These are phyloP conservation scores for Acanthacorydalis orientalis DNA, from an alignment of 2,888 invertebrate genomes.

Conservation along the genomic window DNA sequence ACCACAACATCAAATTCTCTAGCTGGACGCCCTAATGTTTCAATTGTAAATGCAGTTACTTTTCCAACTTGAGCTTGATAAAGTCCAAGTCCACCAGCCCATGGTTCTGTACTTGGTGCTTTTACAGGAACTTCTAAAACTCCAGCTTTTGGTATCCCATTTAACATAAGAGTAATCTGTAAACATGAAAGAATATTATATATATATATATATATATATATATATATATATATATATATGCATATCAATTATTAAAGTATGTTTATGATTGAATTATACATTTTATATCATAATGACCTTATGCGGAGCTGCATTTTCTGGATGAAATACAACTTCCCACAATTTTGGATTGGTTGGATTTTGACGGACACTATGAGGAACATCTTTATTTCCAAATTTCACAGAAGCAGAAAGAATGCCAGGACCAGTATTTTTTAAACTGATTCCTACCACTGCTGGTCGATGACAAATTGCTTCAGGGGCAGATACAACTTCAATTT, in stretches of 20 bases:
- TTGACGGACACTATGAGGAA: conserved; percentile 66
- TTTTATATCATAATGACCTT: conserved; percentile 44
- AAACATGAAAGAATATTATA: too few relatives aligned
- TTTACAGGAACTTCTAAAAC: conserved; percentile 38
- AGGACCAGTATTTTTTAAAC: conserved; percentile 35
- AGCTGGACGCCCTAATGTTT: conserved; percentile 68
- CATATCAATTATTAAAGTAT: too few relatives aligned
- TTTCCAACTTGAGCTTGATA: conserved; percentile 73
- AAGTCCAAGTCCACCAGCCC: conserved; percentile 63
- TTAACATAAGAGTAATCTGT: conserved; percentile 38
- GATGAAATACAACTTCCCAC: conserved; percentile 77
- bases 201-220: too few relatives aligned
- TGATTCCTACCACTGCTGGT: conserved; percentile 61
- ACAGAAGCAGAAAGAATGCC: conserved; percentile 69
- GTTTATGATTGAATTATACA: too few relatives aligned
- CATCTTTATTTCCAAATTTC: conserved; percentile 62
- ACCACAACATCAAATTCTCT: conserved; percentile 86
- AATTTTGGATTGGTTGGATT: conserved; percentile 49
- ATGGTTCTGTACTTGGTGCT: conserved; percentile 27
- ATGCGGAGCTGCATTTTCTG: conserved; percentile 74
- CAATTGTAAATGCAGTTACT: conserved; percentile 75
- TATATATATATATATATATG: too few relatives aligned
- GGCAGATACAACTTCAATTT: conserved; percentile 20
- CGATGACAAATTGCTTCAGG: conserved; percentile 62
- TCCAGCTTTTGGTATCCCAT: conserved; percentile 58